A percentile compares a stretch with the other conserved stretches of the same genome.
Evolutionary conservation across 2,113 vertebrate genomes (phyloP).

Genomic region (Fregetta grallaria): DNA sequence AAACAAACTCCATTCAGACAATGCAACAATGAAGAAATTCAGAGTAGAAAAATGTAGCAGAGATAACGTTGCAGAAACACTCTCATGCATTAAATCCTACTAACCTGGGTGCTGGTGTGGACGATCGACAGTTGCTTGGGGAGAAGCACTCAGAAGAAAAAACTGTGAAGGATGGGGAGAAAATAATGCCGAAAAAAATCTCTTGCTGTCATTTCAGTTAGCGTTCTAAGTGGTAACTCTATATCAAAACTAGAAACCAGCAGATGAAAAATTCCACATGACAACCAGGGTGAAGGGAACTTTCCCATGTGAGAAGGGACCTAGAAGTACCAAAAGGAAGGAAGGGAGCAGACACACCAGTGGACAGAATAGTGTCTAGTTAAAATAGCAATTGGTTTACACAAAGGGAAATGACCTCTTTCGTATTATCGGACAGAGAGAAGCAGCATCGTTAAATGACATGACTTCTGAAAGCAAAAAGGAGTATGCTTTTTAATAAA

Average conservation of each 20-base stretch:
- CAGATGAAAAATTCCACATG: not conserved
- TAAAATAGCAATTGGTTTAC: not conserved
- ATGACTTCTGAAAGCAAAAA: not conserved
- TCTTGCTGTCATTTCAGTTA: not conserved
- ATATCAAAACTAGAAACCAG: not conserved
- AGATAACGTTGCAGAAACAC: not conserved
- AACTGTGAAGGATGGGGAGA: not conserved
- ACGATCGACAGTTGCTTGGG: not conserved
- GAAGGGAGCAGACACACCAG: not conserved
- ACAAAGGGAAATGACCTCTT: not conserved
- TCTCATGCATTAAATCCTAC: not conserved
- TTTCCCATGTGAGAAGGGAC: not conserved
- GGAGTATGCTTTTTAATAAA: not conserved
- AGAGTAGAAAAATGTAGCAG: not conserved
- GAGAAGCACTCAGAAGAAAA: not conserved
- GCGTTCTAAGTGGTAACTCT: not conserved
- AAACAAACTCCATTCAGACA: not conserved
- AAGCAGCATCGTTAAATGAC: not conserved
- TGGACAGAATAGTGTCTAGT: not conserved
- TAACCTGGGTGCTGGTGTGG: not conserved
- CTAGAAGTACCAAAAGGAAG: not conserved
- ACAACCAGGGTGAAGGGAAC: not conserved
- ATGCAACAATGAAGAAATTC: not conserved
- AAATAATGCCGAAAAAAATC: not conserved
- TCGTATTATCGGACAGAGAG: not conserved